Evolutionary conservation across 2,888 invertebrate species (phyloP).

Genomic region (Dynastes maya): DNA sequence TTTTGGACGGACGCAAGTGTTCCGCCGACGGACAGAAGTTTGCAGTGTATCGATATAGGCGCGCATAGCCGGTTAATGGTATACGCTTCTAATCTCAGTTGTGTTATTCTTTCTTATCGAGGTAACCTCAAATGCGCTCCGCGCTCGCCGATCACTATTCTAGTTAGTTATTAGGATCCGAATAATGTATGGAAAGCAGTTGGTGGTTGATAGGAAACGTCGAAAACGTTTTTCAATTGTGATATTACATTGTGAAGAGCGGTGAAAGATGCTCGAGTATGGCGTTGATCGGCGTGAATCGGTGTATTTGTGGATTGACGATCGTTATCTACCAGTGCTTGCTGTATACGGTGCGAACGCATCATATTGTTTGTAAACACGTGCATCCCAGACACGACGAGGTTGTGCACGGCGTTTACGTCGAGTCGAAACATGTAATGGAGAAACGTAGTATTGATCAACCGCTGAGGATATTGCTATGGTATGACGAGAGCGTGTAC

Average conservation of each 20-base stretch:
- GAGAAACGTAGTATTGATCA: constrained; percentile 87
- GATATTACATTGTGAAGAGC: background rate
- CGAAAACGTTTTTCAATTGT: background rate
- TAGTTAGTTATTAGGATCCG: too few relatives aligned
- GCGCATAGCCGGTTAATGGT: background rate
- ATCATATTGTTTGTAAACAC: constrained; percentile 34
- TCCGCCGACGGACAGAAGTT: background rate
- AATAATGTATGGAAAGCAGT: too few relatives aligned
- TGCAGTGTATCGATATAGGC: background rate
- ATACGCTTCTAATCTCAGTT: constrained; percentile 3
- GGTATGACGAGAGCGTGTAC: constrained; percentile 91
- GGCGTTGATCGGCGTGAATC: constrained; percentile 4
- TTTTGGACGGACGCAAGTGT: too few relatives aligned
- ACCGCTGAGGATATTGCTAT: constrained; percentile 86
- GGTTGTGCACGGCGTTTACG: constrained; percentile 87
- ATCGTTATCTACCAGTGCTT: constrained; percentile 38
- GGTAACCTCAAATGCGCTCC: background rate
- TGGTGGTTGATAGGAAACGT: too few relatives aligned
- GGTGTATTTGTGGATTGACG: constrained; percentile 18
- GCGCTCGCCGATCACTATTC: too few relatives aligned
- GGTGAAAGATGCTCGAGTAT: background rate
- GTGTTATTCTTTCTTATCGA: background rate
- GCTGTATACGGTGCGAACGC: constrained; percentile 15
- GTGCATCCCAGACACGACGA: constrained; percentile 63
- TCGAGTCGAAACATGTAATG: constrained; percentile 84